Base-by-base conservation (phyloP, 2,797 vertebrate species). In the Cuniculus paca region DNA sequence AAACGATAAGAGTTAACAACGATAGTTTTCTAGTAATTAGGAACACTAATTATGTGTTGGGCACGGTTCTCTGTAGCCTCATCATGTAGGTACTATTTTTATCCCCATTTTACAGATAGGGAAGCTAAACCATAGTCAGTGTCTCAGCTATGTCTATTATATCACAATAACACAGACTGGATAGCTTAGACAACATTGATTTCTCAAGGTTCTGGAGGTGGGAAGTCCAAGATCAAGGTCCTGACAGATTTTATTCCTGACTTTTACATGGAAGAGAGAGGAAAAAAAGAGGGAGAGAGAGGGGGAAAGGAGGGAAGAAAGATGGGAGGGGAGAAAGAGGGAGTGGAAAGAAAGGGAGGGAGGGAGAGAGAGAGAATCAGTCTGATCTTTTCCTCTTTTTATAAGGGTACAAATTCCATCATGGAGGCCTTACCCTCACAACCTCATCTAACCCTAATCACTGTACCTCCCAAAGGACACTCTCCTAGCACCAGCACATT, bases 1-100 rank as follows among this genome's bases (percentile, higher is more conserved):
- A 11, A 22, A 14, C 72, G 78, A 93, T 58, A n/a, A 78, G 63
- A 84, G 68, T 95, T 86, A 80, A 85, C 13, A 45, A 60, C 58
- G 42, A 90, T 24, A 48, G 36, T 45, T 77, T 95, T 31, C 81
- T 34, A 95, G 45, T 82, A 90, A 90, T 95, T 74, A 92, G 60
- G 52, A 81, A 28, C 16, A 81, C 36, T 95, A 80, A 89, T 87
- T 81, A 87, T 28, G 28, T 91, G 19, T 14, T 10, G 16, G 60
- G 28, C 28, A 24, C 16, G 9, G 42, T 42, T 91, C 4, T 72
- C 54, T 42, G 2, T 11, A 36, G 24, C 60, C 16, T 36, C 68
- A 7, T 48, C 39, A 54, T 24, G 10, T 61, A 89, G 48, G 19
- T 58, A 26, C 6, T 72, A 3, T 52, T 78, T 8, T 81, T 63